These are phyloP conservation scores for Tetrapedia diversipes DNA, from an alignment of 2,888 invertebrate species.

Conservation along the genomic window DNA sequence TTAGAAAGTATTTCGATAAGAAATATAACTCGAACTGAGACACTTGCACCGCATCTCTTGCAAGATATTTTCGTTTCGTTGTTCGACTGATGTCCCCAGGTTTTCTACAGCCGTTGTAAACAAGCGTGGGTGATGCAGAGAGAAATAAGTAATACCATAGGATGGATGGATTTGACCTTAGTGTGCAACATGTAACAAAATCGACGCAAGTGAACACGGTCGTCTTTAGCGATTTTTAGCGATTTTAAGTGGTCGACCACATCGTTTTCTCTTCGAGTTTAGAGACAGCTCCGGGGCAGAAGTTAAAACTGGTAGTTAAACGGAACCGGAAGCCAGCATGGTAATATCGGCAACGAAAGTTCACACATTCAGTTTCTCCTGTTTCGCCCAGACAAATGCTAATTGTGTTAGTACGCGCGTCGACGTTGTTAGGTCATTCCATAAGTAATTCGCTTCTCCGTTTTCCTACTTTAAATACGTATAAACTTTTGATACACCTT, in stretches of 20 bases:
- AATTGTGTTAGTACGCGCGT: not conserved
- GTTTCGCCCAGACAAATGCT: conserved; percentile 8
- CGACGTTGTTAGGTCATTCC: no score
- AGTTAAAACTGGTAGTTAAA: conserved; percentile 30
- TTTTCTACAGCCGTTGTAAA: conserved; percentile 47
- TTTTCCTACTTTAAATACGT: no score
- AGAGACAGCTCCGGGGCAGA: conserved; percentile 15
- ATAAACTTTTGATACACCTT: no score
- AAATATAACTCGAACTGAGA: not conserved
- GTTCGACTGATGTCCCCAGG: conserved; percentile 35
- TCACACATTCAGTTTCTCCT: conserved; percentile 12
- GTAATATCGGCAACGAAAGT: conserved; percentile 15
- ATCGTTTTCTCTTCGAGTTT: conserved; percentile 45
- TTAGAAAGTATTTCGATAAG: not conserved
- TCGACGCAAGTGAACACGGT: conserved; percentile 36
- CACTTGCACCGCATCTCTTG: not conserved
- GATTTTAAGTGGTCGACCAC: conserved; percentile 50
- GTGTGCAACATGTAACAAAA: conserved; percentile 50
- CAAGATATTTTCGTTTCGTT: conserved; percentile 18
- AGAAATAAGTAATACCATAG: conserved; percentile 43
- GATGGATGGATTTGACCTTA: conserved; percentile 58
- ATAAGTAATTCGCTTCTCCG: no score
- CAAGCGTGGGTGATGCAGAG: conserved; percentile 16
- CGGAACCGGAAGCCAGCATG: conserved; percentile 11
- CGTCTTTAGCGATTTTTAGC: conserved; percentile 49